Base-by-base conservation (phyloP, 2,113 vertebrate genomes). In the Clarias magur region DNA sequence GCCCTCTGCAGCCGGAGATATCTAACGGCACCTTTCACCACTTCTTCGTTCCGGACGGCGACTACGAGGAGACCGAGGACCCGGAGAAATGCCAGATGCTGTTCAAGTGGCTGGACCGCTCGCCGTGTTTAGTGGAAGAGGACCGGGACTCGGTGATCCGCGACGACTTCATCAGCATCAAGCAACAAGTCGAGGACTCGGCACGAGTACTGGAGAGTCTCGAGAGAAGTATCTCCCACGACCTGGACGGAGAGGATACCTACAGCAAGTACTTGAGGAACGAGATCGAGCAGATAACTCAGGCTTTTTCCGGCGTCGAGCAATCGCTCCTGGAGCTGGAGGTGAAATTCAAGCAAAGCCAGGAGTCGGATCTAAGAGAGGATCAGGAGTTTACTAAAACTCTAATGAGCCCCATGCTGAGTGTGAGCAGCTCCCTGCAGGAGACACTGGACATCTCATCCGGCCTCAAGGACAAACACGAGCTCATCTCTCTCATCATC, bases 1-100 rank as follows among this genome's bases (percentile, higher is more conserved):
- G 97, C n/a, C 97, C 97, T 48, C 94, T 99, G 1, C 96, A 96
- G 65, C 95, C 98, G 0, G 97, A 99, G 94, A 98, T 99, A 93
- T 97, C 98, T 91, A 99, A 99, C 38, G 98, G 98, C n/a, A 97
- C 95, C 0, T 95, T 99, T 92, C 97, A 99, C 85, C 97, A 99
- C 92, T 99, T 97, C 91, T 99, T 97, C 83, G 97, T 99, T 56
- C 97, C 98, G 2, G 98, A 99, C 17, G 98, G 98, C 0, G 96
- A 99, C 91, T 99, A 99, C 78, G 97, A 98, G 42, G 97, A 97
- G 89, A 98, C 96, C 42, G 97, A 97, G n/a, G 98, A 99, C 92
- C 97, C 96, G 0, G 98, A 99, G 93, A 94, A 96, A 19, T 99
- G 98, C 86, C 98, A 99, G 93, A 94, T 98, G 96, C 94, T 99